Percentiles rank a stretch among this genome's conserved stretches.
Evolutionary conservation across 2,888 invertebrate genomes (phyloP).

Genomic region (Salticus scenicus): DNA sequence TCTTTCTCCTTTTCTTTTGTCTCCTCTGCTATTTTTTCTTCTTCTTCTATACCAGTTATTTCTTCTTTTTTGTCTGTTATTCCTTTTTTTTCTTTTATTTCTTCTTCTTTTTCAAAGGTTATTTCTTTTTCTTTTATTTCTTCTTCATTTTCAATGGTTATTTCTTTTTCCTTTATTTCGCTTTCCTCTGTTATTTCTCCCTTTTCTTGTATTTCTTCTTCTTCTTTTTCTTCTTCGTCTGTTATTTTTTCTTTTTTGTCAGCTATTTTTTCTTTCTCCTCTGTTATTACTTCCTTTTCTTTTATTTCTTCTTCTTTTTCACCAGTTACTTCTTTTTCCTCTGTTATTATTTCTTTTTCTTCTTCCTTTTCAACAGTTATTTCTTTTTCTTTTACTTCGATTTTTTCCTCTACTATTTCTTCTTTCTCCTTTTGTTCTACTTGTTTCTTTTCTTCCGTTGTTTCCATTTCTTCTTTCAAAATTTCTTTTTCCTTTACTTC

Average conservation of each 20-base stretch:
- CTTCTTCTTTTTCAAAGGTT: not conserved
- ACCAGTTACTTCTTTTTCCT: not conserved
- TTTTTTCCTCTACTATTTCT: not conserved
- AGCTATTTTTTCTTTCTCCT: not conserved
- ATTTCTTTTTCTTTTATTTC: constrained; percentile 1
- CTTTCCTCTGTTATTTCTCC: not conserved
- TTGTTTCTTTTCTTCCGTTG: not conserved
- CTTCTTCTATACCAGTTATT: not conserved
- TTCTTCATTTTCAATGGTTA: not conserved
- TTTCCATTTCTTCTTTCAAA: not conserved
- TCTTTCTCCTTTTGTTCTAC: not conserved
- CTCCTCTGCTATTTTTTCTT: not conserved
- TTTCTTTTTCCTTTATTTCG: not conserved
- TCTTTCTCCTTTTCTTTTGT: not conserved
- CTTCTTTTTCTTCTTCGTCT: not conserved
- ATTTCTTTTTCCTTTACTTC: not conserved
- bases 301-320: not conserved
- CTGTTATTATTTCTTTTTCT: not conserved
- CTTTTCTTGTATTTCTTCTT: not conserved
- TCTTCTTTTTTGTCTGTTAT: not conserved
- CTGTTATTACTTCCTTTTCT: no score
- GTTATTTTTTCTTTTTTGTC: not conserved
- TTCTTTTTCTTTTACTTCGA: not conserved
- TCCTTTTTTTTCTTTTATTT: not conserved
- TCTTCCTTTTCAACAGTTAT: not conserved